Conservation (phyloP, 2,797 vertebrate genomes). For the Sparidentex hasta region DNA sequence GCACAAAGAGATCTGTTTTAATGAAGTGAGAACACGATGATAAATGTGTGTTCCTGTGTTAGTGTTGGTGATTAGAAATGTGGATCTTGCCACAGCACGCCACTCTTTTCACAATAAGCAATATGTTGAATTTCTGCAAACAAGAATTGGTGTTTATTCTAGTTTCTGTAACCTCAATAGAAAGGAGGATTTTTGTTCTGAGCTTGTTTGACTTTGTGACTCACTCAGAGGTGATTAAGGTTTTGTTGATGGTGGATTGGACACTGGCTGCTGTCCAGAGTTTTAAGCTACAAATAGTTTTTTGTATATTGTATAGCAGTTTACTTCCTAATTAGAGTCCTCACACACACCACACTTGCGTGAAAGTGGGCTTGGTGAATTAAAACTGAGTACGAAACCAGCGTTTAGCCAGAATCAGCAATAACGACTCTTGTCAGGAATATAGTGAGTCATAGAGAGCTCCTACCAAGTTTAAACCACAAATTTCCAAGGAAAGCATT, state of each 20-base stretch:
- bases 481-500: slow-evolving; percentile 54
- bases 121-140: neutral
- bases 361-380: slow-evolving; percentile 50
- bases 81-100: neutral
- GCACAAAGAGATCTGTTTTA: slow-evolving; percentile 3
- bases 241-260: slow-evolving; percentile 26
- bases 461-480: slow-evolving; percentile 48
- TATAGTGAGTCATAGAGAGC: slow-evolving; percentile 52
- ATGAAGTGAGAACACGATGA: neutral
- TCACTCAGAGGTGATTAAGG: slow-evolving; percentile 9
- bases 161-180: slow-evolving; percentile 27
- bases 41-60: neutral
- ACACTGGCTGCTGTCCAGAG: neutral
- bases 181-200: slow-evolving; percentile 16
- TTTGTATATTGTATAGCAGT: slow-evolving; percentile 18
- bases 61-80: slow-evolving; percentile 5
- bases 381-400: slow-evolving; percentile 40
- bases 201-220: neutral
- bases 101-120: neutral
- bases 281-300: slow-evolving; percentile 18
- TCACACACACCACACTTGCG: slow-evolving; percentile 31
- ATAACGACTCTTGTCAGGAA: slow-evolving; percentile 65
- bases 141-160: neutral
- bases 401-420: slow-evolving; percentile 44
- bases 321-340: slow-evolving; percentile 46